Evolutionary conservation across 2,113 vertebrate genomes (phyloP).

Genomic region (Chloropsis hardwickii): DNA sequence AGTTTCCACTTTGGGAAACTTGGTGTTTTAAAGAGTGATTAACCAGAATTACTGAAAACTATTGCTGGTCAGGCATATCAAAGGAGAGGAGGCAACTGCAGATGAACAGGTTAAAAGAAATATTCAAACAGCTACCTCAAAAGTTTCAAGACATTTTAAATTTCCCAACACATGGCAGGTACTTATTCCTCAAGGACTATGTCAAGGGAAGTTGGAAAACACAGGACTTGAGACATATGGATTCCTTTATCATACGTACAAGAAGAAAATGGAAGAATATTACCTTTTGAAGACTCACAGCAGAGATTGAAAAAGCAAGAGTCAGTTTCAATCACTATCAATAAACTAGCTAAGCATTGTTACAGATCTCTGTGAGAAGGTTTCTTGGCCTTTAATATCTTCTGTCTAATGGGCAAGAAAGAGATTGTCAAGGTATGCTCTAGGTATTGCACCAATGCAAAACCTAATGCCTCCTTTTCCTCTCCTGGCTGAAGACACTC

Average conservation of each 20-base stretch:
- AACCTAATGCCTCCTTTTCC: not conserved
- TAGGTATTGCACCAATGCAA: not conserved
- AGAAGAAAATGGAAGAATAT: not conserved
- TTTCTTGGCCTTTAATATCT: not conserved
- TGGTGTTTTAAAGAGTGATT: not conserved
- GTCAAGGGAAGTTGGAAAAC: not conserved
- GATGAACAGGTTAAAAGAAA: not conserved
- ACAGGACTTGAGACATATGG: not conserved
- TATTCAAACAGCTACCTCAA: not conserved
- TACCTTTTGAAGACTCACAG: not conserved
- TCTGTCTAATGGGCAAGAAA: not conserved
- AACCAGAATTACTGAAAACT: not conserved
- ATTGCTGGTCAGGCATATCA: not conserved
- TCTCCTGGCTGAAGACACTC: not conserved
- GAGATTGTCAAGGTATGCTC: not conserved
- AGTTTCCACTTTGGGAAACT: not conserved
- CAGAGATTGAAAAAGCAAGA: not conserved
- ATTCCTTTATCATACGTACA: not conserved
- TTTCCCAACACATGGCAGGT: not conserved
- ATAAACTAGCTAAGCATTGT: not conserved
- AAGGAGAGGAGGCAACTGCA: not conserved
- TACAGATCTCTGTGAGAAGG: not conserved
- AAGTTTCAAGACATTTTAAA: not conserved
- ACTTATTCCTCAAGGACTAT: not conserved
- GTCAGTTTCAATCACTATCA: not conserved